Evolutionary conservation across 2,888 invertebrate genomes (phyloP).

Genomic region (Germaria angustata): DNA sequence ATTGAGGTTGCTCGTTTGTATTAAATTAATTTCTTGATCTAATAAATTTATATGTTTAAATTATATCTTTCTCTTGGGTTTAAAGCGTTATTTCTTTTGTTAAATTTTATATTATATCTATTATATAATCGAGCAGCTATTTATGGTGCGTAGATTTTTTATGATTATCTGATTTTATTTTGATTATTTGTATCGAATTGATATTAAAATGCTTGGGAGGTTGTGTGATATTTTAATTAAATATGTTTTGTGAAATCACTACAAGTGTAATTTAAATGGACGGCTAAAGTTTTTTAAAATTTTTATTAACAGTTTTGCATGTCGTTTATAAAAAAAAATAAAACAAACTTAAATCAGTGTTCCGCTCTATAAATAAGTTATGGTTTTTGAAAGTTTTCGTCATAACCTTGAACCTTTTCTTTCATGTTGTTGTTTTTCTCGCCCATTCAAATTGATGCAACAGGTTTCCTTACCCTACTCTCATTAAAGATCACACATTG

Average conservation of each 20-base stretch:
- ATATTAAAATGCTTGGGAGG: not conserved
- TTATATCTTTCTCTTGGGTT: not conserved
- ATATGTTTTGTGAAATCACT: constrained; percentile 1
- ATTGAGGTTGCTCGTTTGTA: not conserved
- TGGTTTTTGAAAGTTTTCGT: not conserved
- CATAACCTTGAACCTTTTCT: constrained; percentile 48
- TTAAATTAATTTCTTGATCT: not conserved
- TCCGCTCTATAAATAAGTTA: not conserved
- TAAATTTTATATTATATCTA: too few relatives aligned
- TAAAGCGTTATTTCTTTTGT: not conserved
- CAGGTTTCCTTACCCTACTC: constrained; percentile 23
- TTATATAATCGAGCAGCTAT: too few relatives aligned
- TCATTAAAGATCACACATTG: not conserved
- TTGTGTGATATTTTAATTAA: not conserved
- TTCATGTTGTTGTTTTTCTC: not conserved
- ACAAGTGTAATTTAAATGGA: constrained; percentile 4
- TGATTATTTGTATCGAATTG: not conserved
- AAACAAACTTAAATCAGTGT: not conserved
- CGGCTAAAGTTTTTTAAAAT: not conserved
- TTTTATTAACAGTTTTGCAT: too few relatives aligned
- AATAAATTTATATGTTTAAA: not conserved
- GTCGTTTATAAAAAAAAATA: constrained; percentile 5
- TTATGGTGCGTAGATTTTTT: not conserved
- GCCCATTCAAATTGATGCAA: constrained; percentile 33
- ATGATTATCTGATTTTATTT: not conserved